These are phyloP conservation scores for Campoplex capitator DNA, from an alignment of 2,888 invertebrate species.

Conservation along the genomic window DNA sequence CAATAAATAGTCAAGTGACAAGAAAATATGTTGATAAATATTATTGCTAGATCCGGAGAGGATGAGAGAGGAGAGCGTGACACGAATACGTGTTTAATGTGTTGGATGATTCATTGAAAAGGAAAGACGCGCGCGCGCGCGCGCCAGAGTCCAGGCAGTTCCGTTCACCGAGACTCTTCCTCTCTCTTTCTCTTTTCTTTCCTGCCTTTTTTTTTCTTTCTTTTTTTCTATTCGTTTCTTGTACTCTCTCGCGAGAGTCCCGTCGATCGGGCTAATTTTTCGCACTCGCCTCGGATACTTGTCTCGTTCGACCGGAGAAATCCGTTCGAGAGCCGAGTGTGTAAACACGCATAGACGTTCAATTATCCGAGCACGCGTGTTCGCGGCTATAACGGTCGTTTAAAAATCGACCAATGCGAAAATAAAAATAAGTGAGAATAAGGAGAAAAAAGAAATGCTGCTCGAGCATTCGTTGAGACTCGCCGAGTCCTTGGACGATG, in stretches of 20 bases:
- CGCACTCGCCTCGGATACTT: constrained; percentile 4
- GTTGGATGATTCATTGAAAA: constrained; percentile 60
- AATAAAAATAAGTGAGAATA: neutral
- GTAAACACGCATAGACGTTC: constrained; percentile 32
- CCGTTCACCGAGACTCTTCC: constrained; percentile 47
- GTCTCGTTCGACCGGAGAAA: constrained; percentile 6
- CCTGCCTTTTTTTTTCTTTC: neutral
- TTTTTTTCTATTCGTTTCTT: neutral
- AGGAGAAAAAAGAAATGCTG: neutral
- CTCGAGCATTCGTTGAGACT: neutral
- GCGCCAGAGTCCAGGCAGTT: constrained; percentile 35
- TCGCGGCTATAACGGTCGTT: constrained; percentile 59
- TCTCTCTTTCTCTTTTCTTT: constrained; percentile 11
- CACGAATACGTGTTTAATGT: constrained; percentile 57
- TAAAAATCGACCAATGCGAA: constrained; percentile 49
- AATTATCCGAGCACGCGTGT: constrained; percentile 46
- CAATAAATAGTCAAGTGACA: neutral
- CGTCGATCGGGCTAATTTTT: constrained; percentile 3
- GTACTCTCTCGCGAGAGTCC: neutral
- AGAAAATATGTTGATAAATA: neutral
- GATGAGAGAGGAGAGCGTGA: constrained; percentile 60
- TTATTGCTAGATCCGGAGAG: too few relatives aligned
- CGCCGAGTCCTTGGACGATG: neutral
- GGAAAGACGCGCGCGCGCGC: constrained; percentile 21
- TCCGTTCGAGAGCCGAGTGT: neutral